Base-by-base conservation (phyloP, 2,113 vertebrate genomes). In the human (Homo sapiens) region DNA sequence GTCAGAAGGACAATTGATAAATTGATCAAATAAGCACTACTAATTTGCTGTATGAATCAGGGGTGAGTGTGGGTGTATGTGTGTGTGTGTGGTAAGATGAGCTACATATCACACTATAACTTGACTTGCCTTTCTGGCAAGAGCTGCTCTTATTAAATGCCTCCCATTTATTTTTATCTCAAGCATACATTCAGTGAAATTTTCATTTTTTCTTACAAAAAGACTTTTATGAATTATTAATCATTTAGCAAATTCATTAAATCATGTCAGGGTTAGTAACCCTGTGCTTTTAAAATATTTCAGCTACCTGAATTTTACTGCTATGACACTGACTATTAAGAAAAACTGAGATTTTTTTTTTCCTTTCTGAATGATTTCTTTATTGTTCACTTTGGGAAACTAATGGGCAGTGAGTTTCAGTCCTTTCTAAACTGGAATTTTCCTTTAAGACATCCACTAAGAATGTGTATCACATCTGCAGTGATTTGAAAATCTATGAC, bases 271-370 rank as follows among this genome's bases (percentile, higher is more conserved):
- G 91, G 94, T 98, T 95, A 97, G 61, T 97, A 97, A 97, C 85
- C 97, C 96, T 97, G 96, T 98, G 97, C 93, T 98, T 98, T 98
- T 98, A 98, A 98, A 99, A 98, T 98, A 98, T 98, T 98, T 98
- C 96, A 79, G 93, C 98, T 97, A 96, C 83, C 95, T 98, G 94
- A 97, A 97, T 97, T 98, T 97, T 98, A 97, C 95, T 98, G 97
- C 89, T 88, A 22, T 97, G 96, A 98, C 90, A 93, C 97, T 98
- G 96, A 97, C 97, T 97, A 90, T 96, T 97, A 98, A 96, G 94
- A 82, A 98, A 98, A 98, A 94, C 88, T 68, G 81, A 94, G 66
- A 83, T 27, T 97, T 94, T 73, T 94, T 73, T 97, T 94, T 73
- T 75, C 95, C 82, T 88, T 94, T 95, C 91, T 95, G 96, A 96